Evolutionary conservation across 2,797 vertebrate genomes (phyloP).

Genomic region (Etheostoma nigrum): DNA sequence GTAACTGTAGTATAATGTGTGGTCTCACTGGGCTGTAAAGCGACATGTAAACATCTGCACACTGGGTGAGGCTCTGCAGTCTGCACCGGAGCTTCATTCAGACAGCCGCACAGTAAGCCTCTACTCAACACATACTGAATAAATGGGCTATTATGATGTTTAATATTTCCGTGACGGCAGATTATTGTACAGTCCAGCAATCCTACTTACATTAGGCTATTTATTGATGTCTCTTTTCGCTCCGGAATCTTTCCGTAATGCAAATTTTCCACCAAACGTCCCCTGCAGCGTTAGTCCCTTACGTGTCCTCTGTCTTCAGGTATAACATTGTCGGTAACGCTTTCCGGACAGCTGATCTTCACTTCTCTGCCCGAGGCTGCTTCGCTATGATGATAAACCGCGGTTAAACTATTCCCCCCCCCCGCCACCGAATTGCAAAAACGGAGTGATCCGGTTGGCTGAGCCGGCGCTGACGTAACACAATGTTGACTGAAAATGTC

Average conservation of each 20-base stretch:
- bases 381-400: constrained; percentile 57
- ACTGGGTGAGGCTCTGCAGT: constrained; percentile 71
- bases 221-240: constrained; percentile 42
- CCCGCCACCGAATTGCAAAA: not conserved
- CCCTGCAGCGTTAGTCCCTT: constrained; percentile 16
- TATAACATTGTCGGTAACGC: not conserved
- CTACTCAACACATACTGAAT: no score
- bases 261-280: constrained; percentile 28
- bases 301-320: constrained; percentile 3
- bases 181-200: not conserved
- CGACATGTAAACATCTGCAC: constrained; percentile 71
- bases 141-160: not conserved
- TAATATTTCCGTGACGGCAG: not conserved
- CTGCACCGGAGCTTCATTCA: constrained; percentile 34
- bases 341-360: constrained; percentile 24
- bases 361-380: constrained; percentile 23
- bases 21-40: constrained; percentile 20
- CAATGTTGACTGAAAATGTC: constrained; percentile 20
- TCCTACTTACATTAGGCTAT: constrained; percentile 70
- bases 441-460: constrained; percentile 50
- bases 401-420: constrained; percentile 55
- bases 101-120: not conserved
- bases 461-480: constrained; percentile 49
- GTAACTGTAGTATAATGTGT: not conserved
- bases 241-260: constrained; percentile 52